These are phyloP conservation scores for Lagria hirta DNA, from an alignment of 2,888 invertebrate genomes.

Conservation along the genomic window DNA sequence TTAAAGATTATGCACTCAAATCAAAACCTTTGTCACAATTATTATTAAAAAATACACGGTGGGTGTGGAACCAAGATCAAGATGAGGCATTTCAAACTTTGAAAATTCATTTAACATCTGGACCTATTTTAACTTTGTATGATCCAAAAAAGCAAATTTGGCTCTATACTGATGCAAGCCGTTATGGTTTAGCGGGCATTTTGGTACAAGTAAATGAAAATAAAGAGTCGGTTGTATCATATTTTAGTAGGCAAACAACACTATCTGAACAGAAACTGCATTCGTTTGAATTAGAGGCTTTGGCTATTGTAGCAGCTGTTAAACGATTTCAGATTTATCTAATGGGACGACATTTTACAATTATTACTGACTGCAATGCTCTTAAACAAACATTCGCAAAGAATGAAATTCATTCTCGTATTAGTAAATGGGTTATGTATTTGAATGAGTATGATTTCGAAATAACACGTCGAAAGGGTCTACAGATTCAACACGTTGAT, in stretches of 20 bases:
- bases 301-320: constrained; percentile 21
- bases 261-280: constrained; percentile 27
- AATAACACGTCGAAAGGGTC: constrained; percentile 6
- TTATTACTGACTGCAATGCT: constrained; percentile 29
- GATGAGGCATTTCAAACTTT: constrained; percentile 13
- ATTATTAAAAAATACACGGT: constrained; percentile 14
- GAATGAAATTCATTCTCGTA: constrained; percentile 13
- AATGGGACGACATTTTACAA: constrained; percentile 15
- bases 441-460: constrained; percentile 10
- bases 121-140: constrained; percentile 15
- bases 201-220: too few relatives aligned
- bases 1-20: constrained; percentile 26
- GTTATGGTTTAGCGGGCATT: constrained; percentile 18
- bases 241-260: constrained; percentile 38
- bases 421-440: constrained; percentile 22
- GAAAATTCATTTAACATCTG: constrained; percentile 5
- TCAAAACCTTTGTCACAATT: constrained; percentile 24
- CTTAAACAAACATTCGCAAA: too few relatives aligned
- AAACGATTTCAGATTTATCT: constrained; percentile 21
- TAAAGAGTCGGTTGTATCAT: constrained; percentile 37
- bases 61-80: constrained; percentile 19
- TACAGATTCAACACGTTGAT: constrained; percentile 19
- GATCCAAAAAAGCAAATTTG: constrained; percentile 15
- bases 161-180: constrained; percentile 23
- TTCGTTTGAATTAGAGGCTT: constrained; percentile 27